These are phyloP conservation scores for Leucophenga montana DNA, from an alignment of 2,888 invertebrate species.

Conservation along the genomic window DNA sequence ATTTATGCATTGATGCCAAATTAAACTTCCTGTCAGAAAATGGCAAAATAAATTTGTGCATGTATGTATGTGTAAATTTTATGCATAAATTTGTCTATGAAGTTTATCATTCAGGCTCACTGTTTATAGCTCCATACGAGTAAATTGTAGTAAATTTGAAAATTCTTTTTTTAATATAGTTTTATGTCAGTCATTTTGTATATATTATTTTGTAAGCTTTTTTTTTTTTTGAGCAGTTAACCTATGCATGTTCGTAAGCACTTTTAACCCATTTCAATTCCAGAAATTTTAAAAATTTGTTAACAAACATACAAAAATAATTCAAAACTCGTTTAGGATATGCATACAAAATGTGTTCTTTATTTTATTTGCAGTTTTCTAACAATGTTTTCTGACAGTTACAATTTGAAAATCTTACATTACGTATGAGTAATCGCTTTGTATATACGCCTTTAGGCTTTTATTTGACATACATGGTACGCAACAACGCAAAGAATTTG, in stretches of 20 bases:
- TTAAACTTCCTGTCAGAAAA: conserved; percentile 57
- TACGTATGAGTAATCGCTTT: too few relatives aligned
- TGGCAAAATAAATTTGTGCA: conserved; percentile 27
- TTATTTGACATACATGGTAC: conserved; percentile 66
- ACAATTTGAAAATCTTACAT: not conserved
- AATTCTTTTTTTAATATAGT: not conserved
- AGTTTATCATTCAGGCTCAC: conserved; percentile 19
- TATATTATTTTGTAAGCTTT: not conserved
- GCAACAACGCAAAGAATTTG: conserved; percentile 68
- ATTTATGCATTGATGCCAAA: conserved; percentile 48
- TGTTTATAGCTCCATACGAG: too few relatives aligned
- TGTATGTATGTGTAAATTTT: conserved; percentile 33
- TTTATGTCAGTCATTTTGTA: conserved; percentile 16
- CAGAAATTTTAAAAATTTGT: too few relatives aligned
- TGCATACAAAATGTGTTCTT: not conserved
- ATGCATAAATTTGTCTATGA: conserved; percentile 48
- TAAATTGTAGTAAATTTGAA: not conserved
- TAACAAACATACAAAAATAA: too few relatives aligned
- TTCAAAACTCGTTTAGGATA: not conserved
- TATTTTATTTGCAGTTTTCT: not conserved
- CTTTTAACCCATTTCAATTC: not conserved
- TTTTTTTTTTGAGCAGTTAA: conserved; percentile 3
- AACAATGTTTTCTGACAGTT: not conserved
- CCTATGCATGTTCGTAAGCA: not conserved
- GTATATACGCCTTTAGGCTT: not conserved